These are phyloP conservation scores for Trichomalopsis sarcophagae DNA, from an alignment of 1,140 invertebrate genomes.

Conservation along the genomic window DNA sequence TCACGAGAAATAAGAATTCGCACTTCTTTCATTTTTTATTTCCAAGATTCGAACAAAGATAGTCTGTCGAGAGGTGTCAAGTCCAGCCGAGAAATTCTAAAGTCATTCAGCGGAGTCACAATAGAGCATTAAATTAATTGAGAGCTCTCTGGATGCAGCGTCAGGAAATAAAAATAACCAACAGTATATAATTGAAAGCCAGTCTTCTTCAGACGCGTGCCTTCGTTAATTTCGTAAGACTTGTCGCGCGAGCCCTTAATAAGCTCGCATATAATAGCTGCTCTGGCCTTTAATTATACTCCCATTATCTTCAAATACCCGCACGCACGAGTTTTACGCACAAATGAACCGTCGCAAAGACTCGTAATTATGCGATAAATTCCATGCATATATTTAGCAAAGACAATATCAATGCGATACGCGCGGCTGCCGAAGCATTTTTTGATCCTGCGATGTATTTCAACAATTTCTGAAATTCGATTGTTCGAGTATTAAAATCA, in stretches of 20 bases:
- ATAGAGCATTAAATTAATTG: neutral
- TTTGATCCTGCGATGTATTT: too few species aligned
- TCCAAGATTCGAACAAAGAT: neutral
- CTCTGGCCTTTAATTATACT: constrained; percentile 5
- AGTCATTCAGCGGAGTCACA: too few species aligned
- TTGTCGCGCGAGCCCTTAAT: constrained; percentile 9
- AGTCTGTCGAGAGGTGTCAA: neutral
- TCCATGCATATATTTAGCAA: neutral
- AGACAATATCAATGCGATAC: neutral
- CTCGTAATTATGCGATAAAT: neutral
- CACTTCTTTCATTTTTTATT: too few species aligned
- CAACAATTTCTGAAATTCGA: too few species aligned
- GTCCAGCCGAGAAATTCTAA: too few species aligned
- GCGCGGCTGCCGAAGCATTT: neutral
- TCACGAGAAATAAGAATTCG: too few species aligned
- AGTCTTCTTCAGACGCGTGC: neutral
- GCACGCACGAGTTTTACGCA: neutral
- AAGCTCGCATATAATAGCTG: neutral
- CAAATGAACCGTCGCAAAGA: neutral
- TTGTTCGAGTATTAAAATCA: too few species aligned
- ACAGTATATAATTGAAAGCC: constrained; percentile 18
- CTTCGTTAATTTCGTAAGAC: constrained; percentile 12
- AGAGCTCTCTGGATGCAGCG: neutral
- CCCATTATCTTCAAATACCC: neutral
- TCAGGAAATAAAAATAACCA: neutral